Evolutionary conservation across 2,888 invertebrate genomes (phyloP).

Genomic region (Standfussiana lucernea): DNA sequence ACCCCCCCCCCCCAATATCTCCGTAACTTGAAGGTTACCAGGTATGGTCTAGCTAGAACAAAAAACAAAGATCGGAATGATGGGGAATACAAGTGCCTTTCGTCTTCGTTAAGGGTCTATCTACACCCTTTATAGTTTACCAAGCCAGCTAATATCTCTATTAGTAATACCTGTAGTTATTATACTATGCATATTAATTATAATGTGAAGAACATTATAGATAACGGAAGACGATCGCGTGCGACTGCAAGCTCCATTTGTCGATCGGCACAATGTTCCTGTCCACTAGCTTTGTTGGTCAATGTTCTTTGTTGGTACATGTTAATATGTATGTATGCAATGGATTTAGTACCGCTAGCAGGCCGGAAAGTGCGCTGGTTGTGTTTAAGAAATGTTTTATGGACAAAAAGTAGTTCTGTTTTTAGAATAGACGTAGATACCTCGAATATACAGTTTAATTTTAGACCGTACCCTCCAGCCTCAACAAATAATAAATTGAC

Average conservation of each 20-base stretch:
- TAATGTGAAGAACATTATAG: constrained; percentile 12
- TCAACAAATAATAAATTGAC: neutral
- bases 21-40: no score
- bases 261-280: constrained; percentile 43
- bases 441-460: neutral
- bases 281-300: constrained; percentile 54
- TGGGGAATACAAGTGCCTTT: no score
- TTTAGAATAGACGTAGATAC: neutral
- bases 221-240: constrained; percentile 39
- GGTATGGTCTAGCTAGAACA: no score
- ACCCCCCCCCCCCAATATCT: no score
- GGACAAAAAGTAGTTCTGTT: neutral
- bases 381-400: neutral
- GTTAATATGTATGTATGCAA: neutral
- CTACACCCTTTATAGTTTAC: no score
- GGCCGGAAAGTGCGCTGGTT: constrained; percentile 17
- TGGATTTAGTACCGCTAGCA: neutral
- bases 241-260: constrained; percentile 45
- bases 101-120: no score
- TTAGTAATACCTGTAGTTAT: neutral
- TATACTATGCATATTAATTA: constrained; percentile 20
- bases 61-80: no score
- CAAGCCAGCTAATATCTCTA: neutral
- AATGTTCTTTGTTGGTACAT: constrained; percentile 50
- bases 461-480: neutral